Percentiles rank a stretch among this genome's conserved stretches.
Conservation (phyloP, 2,113 vertebrate species). For the Illadopsis cleaveri region DNA sequence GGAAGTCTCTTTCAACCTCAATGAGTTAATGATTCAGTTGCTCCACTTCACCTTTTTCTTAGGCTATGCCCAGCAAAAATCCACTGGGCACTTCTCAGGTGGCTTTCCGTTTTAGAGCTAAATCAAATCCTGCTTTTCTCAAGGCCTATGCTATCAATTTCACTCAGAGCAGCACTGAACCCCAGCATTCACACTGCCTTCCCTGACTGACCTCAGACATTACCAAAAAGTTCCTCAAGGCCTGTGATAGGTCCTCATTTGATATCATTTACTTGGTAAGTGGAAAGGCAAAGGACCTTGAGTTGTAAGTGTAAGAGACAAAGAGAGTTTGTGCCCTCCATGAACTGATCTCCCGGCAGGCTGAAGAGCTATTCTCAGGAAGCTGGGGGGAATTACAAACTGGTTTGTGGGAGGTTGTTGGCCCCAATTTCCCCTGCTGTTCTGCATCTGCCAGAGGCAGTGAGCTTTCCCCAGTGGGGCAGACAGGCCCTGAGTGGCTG, state of each 20-base stretch:
- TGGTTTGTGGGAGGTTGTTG: not conserved
- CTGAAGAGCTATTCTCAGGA: not conserved
- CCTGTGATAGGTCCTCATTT: not conserved
- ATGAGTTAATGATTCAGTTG: not conserved
- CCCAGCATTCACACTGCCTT: rapidly evolving
- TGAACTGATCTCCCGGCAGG: not conserved
- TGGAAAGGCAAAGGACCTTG: not conserved
- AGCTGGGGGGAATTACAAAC: not conserved
- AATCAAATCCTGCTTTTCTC: not conserved
- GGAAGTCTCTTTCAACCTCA: not conserved
- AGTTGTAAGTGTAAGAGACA: rapidly evolving
- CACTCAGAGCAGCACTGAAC: not conserved
- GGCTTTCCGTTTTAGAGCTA: not conserved
- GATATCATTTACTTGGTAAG: not conserved
- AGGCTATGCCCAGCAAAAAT: not conserved
- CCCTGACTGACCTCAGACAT: not conserved
- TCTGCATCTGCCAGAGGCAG: not conserved
- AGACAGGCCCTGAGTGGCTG: not conserved
- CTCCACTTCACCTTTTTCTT: not conserved
- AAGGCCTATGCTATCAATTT: not conserved
- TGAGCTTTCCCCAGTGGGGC: rapidly evolving
- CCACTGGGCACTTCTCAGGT: not conserved
- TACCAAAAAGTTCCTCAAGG: not conserved
- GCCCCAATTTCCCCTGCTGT: not conserved
- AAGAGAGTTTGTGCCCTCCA: not conserved